Conservation (phyloP, 35 echinoderm and acorn worm genomes). For the Strongylocentrotus purpuratus region DNA sequence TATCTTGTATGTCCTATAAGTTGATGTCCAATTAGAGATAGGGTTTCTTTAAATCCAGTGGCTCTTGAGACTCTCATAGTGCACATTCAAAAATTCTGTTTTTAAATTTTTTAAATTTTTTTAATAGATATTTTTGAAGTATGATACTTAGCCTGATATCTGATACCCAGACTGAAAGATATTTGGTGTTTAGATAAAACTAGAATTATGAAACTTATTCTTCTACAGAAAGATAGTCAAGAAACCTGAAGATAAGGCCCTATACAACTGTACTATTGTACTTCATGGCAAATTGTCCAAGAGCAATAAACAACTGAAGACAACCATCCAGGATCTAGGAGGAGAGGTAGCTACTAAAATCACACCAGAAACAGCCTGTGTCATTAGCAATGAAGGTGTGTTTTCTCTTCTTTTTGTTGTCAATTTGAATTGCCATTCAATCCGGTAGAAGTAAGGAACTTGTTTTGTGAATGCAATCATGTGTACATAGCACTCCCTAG, state of each 20-base stretch:
- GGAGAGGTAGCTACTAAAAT: conserved; percentile 58
- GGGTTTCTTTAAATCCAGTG: no score
- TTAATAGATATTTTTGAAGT: no score
- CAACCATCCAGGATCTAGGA: conserved; percentile 60
- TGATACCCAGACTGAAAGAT: neutral
- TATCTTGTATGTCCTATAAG: neutral
- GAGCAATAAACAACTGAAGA: conserved; percentile 58
- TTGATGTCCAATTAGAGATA: no score
- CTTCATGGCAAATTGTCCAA: conserved; percentile 63
- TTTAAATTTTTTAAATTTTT: no score
- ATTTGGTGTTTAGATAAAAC: neutral
- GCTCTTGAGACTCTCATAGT: no score
- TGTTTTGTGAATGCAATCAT: no score
- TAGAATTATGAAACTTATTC: neutral
- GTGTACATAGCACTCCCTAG: no score
- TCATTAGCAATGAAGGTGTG: conserved; percentile 82
- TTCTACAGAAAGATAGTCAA: neutral
- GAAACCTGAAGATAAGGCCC: conserved; percentile 36
- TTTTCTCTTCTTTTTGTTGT: conserved; percentile 28
- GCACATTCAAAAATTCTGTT: no score
- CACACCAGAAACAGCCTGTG: conserved; percentile 64
- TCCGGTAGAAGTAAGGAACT: neutral
- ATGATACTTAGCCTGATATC: neutral
- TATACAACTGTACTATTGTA: conserved; percentile 65
- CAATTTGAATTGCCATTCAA: neutral